These are phyloP conservation scores for Hydrochoerus hydrochaeris DNA, from an alignment of 2,113 vertebrate genomes.

Conservation along the genomic window DNA sequence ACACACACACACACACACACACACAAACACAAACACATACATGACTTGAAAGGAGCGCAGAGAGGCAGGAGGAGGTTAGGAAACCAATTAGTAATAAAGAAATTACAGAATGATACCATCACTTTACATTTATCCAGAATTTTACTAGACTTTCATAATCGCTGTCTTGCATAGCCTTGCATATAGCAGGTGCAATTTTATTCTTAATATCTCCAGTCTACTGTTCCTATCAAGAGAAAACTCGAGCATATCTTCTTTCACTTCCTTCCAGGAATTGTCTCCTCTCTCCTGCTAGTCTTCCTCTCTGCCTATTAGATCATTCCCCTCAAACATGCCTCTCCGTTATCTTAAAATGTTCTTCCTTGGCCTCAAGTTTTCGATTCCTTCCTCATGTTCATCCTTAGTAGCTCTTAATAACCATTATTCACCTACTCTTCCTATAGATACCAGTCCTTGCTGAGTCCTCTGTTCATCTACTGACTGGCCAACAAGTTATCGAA, in stretches of 20 bases:
- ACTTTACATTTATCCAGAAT: neutral
- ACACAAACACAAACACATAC: neutral
- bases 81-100: neutral
- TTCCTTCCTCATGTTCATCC: neutral
- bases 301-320: neutral
- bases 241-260: neutral
- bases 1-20: too few relatives aligned
- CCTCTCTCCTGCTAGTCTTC: neutral
- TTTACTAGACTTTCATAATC: neutral
- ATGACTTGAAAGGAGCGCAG: neutral
- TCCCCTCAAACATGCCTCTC: neutral
- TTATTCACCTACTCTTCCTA: neutral
- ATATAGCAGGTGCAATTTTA: neutral
- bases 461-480: neutral
- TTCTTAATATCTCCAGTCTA: neutral
- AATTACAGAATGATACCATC: neutral
- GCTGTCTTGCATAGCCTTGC: neutral
- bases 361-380: neutral
- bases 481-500: neutral
- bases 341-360: neutral
- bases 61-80: neutral
- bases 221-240: neutral
- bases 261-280: neutral
- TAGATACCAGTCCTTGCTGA: neutral
- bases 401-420: neutral